Evolutionary conservation across 2,888 invertebrate species (phyloP), one percentile per base, ranked within the genome.

Genomic region (Odontocolon sp.): DNA sequence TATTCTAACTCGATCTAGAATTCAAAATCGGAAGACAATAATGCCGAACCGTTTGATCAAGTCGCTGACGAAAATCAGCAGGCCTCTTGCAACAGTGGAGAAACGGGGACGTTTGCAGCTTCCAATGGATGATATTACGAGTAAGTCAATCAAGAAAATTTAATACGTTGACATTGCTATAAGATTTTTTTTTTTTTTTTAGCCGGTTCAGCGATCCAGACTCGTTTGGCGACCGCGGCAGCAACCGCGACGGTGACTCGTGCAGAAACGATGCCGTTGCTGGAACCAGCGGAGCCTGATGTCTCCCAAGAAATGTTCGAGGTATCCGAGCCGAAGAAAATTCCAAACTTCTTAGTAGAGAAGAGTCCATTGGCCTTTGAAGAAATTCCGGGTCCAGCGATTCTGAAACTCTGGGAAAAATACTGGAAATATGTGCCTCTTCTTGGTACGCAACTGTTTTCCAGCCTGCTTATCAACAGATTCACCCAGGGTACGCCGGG

Each of bases 321-420:
- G 1, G 26, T 77, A 2, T 18, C 70, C 6, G 57, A 59, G 14
- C 2, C 52, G 21, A 67, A 33, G 16, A 36, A 18, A 0, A 16
- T 50, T 0, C 42, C 80, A 0, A 80, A 81, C 59, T n/a, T 68
- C 1, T 72, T 36, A 14, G 40, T 77, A 0, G 83, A 86, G 14
- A 84, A 80, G 47, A 79, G 84, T 1, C 83, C 88, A 0, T 66
- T 89, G 50, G 87, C 93, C 0, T 94, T 94, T 84, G 94, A 94
- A 77, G 93, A 94, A 0, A 92, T 94, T 16, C 94, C 94, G 0
- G 94, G 94, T 0, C 94, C 94, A 0, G 91, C 91, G 67, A 85
- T 92, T 21, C 88, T 94, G 21, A 92, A 92, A 82, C 89, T 93
- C 52, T 90, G 94, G 82, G 92, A 94, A 4, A 92, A 90, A 83